Evolutionary conservation across 2,888 invertebrate genomes (phyloP).

Genomic region (Eupithecia exiguata): DNA sequence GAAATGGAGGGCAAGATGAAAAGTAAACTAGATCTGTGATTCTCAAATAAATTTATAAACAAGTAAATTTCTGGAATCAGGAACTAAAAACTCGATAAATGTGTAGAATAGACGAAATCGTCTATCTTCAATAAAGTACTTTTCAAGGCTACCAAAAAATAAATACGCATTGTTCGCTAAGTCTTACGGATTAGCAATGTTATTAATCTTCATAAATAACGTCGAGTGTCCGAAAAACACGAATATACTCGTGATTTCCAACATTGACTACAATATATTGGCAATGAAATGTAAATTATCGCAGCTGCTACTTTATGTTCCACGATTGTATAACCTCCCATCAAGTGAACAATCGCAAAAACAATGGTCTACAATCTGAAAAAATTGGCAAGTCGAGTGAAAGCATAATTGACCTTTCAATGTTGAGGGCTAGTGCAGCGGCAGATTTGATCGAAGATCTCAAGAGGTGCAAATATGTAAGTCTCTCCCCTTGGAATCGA

Average conservation of each 20-base stretch:
- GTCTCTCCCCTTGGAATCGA: too few relatives aligned
- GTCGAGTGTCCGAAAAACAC: conserved; percentile 42
- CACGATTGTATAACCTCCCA: conserved; percentile 37
- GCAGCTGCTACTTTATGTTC: conserved; percentile 30
- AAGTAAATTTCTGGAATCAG: not conserved
- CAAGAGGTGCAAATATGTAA: too few relatives aligned
- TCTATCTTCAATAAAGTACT: conserved; percentile 2
- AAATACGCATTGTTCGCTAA: conserved; percentile 17
- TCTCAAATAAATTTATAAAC: not conserved
- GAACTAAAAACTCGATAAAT: not conserved
- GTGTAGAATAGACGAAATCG: conserved; percentile 9
- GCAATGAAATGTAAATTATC: conserved; percentile 41
- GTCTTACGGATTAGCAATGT: conserved; percentile 25
- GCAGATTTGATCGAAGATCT: too few relatives aligned
- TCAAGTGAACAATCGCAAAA: conserved; percentile 25
- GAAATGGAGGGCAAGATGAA: not conserved
- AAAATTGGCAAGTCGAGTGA: not conserved
- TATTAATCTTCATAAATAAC: conserved; percentile 34
- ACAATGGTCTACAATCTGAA: conserved; percentile 14
- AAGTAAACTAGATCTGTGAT: not conserved
- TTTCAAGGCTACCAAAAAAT: conserved; percentile 24
- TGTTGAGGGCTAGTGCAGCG: too few relatives aligned
- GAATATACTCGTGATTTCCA: conserved; percentile 40
- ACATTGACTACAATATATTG: conserved; percentile 44
- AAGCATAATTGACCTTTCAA: not conserved